Percentiles rank a stretch among this genome's conserved stretches.
phyloP scores from a whole-genome alignment of 2,113 vertebrate species.

The Lepus timidus region DNA sequence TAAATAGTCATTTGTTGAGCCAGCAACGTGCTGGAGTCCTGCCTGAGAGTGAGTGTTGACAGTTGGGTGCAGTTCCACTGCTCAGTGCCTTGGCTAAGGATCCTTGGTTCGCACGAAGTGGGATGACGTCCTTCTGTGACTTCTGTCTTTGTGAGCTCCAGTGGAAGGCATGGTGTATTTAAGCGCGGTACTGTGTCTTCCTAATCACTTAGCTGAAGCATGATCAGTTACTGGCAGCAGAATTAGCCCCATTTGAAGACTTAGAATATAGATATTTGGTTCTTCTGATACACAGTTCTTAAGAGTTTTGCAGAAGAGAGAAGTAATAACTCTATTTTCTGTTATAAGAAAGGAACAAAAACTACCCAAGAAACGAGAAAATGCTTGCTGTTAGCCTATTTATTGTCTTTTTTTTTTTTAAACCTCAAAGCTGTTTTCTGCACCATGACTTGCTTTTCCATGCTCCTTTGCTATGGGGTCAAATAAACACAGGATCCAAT shows the following conservation, averaged over 20 bases:
- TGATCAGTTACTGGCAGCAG: neutral
- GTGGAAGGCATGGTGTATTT: constrained; percentile 4
- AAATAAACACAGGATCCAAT: neutral
- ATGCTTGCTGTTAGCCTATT: neutral
- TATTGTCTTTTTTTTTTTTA: neutral
- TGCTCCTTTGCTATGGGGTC: neutral
- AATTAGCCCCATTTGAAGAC: constrained; percentile 21
- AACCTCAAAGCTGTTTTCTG: neutral
- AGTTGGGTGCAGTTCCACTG: neutral
- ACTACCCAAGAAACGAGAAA: neutral
- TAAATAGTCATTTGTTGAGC: neutral
- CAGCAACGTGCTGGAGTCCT: neutral
- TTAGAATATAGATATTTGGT: neutral
- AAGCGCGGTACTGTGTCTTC: constrained; percentile 43
- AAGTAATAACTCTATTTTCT: constrained; percentile 6
- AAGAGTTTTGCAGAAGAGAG: constrained; percentile 33
- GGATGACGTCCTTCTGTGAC: neutral
- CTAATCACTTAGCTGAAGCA: neutral
- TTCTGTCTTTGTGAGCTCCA: constrained; percentile 12
- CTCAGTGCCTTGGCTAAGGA: neutral
- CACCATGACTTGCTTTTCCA: neutral
- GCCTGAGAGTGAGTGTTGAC: neutral
- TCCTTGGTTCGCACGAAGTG: neutral
- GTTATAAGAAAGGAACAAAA: neutral
- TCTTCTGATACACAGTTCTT: neutral